These are phyloP conservation scores for Scaptomyza caliginosa DNA, from an alignment of 2,888 invertebrate species.

Conservation along the genomic window DNA sequence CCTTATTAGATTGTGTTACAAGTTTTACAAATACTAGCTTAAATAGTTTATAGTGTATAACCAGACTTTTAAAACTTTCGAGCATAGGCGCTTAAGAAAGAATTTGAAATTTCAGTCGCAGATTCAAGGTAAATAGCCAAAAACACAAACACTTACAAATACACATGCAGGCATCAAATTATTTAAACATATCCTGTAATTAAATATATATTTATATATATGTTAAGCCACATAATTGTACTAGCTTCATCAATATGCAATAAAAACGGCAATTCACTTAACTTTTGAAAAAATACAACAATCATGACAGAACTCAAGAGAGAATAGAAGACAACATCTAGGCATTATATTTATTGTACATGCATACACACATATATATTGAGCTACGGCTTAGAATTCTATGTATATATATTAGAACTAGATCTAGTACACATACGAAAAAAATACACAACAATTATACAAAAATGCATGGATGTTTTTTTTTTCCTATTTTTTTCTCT, in stretches of 20 bases:
- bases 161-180: not conserved
- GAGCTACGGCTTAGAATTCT: constrained; percentile 20
- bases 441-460: not conserved
- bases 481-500: not conserved
- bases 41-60: not conserved
- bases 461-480: constrained; percentile 3
- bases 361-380: constrained; percentile 14
- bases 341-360: constrained; percentile 37
- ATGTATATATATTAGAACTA: constrained; percentile 12
- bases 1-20: not conserved
- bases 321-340: constrained; percentile 14
- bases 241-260: too few species aligned
- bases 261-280: too few species aligned
- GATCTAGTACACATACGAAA: constrained; percentile 10
- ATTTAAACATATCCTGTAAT: not conserved
- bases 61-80: not conserved
- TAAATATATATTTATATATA: not conserved
- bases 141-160: not conserved
- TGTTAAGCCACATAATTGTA: too few species aligned
- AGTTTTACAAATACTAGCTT: too few species aligned
- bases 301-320: too few species aligned
- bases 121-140: not conserved
- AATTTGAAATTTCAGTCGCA: not conserved
- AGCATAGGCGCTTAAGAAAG: not conserved
- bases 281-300: too few species aligned